A percentile compares a stretch with the other conserved stretches of the same genome.
These are phyloP conservation scores for Gallinago media DNA, from an alignment of 2,113 vertebrate species.

Conservation along the genomic window DNA sequence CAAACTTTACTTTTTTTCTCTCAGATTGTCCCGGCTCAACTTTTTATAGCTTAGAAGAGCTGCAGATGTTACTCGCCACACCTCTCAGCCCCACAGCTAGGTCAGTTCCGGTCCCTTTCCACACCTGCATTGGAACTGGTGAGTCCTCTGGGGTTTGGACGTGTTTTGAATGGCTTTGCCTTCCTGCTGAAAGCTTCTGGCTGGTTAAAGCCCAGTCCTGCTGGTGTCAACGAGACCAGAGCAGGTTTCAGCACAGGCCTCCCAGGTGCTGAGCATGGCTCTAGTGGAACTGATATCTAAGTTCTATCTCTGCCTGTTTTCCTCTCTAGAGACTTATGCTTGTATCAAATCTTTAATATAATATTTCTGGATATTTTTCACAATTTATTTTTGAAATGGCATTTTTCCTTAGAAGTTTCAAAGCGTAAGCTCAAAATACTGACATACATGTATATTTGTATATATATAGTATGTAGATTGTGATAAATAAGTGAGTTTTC, in stretches of 20 bases:
- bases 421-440: neutral
- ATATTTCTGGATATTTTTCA: neutral
- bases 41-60: neutral
- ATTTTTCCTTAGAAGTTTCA: neutral
- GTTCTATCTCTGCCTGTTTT: neutral
- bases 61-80: neutral
- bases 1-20: neutral
- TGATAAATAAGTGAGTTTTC: neutral
- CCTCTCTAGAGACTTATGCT: neutral
- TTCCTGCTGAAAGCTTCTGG: neutral
- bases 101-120: neutral
- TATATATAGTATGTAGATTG: neutral
- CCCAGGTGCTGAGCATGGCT: neutral
- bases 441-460: neutral
- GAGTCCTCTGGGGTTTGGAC: neutral
- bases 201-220: neutral
- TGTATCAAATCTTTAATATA: neutral
- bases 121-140: neutral
- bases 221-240: neutral
- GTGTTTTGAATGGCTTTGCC: neutral
- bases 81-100: accelerated
- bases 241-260: neutral
- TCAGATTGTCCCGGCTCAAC: neutral
- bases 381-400: neutral
- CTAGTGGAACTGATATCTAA: neutral